Evolutionary conservation across 2,113 vertebrate species (phyloP).

Genomic region (Phylloscopus trochilus): DNA sequence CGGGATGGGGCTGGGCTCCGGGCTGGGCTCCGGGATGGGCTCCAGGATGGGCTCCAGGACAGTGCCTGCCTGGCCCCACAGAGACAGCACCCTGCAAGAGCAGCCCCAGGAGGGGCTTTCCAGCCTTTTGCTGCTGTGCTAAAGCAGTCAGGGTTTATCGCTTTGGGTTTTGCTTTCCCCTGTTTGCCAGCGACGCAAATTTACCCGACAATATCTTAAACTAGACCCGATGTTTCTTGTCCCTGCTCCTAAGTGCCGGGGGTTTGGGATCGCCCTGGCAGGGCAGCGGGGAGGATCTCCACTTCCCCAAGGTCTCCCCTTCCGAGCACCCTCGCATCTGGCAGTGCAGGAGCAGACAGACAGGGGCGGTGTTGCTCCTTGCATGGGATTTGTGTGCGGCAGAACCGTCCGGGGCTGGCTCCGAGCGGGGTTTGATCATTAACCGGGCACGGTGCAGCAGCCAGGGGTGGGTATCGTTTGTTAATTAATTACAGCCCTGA

Average conservation of each 20-base stretch:
- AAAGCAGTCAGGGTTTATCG: fast-evolving
- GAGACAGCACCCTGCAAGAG: neutral
- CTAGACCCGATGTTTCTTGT: fast-evolving
- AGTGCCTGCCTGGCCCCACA: neutral
- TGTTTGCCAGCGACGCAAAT: neutral
- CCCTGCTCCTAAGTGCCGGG: fast-evolving
- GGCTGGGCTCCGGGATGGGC: too few relatives aligned
- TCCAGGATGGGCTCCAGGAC: too few relatives aligned
- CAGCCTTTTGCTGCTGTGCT: neutral
- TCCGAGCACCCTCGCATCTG: neutral
- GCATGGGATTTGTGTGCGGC: fast-evolving
- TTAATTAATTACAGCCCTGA: neutral
- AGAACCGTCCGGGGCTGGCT: neutral
- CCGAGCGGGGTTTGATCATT: neutral
- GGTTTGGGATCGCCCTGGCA: neutral
- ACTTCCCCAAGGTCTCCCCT: fast-evolving
- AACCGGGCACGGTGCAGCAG: neutral
- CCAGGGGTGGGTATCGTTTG: fast-evolving
- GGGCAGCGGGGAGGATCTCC: neutral
- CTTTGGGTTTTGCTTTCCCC: neutral
- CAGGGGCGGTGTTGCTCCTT: neutral
- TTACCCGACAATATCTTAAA: neutral
- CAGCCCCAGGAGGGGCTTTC: fast-evolving
- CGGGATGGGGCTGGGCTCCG: too few relatives aligned
- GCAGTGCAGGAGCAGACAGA: neutral